Conservation (phyloP, 2,113 vertebrate species). For the Propithecus coquereli region DNA sequence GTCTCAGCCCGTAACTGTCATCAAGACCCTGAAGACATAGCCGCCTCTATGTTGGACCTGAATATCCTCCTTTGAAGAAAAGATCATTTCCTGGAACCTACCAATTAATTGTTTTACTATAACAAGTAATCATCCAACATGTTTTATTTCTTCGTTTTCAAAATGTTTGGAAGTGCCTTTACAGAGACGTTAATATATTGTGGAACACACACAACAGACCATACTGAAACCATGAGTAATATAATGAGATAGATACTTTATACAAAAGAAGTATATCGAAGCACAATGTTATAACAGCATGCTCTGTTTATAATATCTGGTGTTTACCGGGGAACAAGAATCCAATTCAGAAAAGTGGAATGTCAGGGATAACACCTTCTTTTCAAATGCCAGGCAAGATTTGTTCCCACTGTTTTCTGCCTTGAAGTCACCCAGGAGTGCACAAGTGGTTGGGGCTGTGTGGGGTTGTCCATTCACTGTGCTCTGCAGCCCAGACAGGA, state of each 20-base stretch:
- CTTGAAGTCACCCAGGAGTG: not conserved
- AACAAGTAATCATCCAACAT: conserved; percentile 5
- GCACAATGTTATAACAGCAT: not conserved
- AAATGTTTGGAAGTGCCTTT: not conserved
- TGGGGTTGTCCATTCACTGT: not conserved
- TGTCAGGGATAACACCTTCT: not conserved
- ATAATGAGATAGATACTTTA: not conserved
- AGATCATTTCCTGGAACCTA: not conserved
- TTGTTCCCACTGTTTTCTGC: not conserved
- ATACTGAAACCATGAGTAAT: not conserved
- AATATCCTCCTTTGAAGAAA: not conserved
- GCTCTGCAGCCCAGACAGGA: not conserved
- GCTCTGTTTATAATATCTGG: not conserved
- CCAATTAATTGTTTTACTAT: not conserved
- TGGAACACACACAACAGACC: not conserved
- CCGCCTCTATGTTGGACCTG: accelerated
- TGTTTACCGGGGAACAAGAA: not conserved
- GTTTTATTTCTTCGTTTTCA: conserved; percentile 20
- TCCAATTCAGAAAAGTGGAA: not conserved
- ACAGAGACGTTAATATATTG: not conserved
- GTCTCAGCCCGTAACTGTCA: not conserved
- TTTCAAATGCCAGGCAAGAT: not conserved
- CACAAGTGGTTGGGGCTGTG: not conserved
- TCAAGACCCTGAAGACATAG: not conserved
- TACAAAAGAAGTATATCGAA: not conserved